A percentile compares a stretch with the other conserved stretches of the same genome.
phyloP scores from a whole-genome alignment of 2,888 invertebrate species.

The Phortica magna region DNA sequence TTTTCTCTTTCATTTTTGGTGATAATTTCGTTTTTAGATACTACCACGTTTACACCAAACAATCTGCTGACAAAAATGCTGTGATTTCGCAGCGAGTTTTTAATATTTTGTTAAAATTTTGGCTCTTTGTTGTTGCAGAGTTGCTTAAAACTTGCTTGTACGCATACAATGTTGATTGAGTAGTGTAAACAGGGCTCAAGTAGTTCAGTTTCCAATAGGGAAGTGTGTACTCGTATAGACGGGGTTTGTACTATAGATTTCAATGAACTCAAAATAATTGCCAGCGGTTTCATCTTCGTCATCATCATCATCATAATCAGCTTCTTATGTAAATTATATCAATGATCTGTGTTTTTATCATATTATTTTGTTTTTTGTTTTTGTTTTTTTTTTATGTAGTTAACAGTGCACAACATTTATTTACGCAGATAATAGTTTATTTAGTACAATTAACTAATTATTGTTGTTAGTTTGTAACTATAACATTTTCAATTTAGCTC shows the following conservation, averaged over 20 bases:
- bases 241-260: constrained; percentile 14
- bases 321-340: not conserved
- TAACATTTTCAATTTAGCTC: not conserved
- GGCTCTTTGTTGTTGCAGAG: not conserved
- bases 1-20: not conserved
- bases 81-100: not conserved
- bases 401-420: not conserved
- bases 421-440: not conserved
- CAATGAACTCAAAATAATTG: constrained; percentile 1
- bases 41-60: not conserved
- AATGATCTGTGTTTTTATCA: not conserved
- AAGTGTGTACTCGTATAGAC: not conserved
- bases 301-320: not conserved
- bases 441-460: not conserved
- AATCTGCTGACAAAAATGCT: not conserved
- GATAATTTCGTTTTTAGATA: not conserved
- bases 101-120: not conserved
- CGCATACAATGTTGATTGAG: not conserved
- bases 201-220: not conserved
- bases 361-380: too few species aligned
- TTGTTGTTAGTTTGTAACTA: not conserved
- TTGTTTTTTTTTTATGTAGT: not conserved
- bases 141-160: not conserved
- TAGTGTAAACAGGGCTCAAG: not conserved
- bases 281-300: not conserved